Percentiles rank a stretch among this genome's conserved stretches.
phyloP scores from a whole-genome alignment of 2,888 invertebrate genomes.

The Amiota communis region DNA sequence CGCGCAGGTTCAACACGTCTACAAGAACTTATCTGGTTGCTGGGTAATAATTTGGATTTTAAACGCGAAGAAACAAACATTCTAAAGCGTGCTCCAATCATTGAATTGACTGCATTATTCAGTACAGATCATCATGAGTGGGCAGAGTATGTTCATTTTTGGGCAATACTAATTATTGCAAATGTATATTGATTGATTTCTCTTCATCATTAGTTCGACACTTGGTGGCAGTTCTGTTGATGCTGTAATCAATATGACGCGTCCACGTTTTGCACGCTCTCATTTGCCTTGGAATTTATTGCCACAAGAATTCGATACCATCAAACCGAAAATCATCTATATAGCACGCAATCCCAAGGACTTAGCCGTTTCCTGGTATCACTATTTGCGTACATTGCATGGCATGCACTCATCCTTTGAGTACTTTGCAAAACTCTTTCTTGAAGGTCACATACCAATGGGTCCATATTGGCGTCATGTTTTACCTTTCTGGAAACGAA shows the following conservation, averaged over 20 bases:
- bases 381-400: conserved; percentile 79
- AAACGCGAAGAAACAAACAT: conserved; percentile 80
- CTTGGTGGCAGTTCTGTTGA: conserved; percentile 80
- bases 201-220: neutral
- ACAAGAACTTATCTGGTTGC: conserved; percentile 94
- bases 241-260: conserved; percentile 79
- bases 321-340: conserved; percentile 89
- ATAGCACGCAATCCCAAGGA: conserved; percentile 93
- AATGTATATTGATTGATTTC: neutral
- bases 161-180: no score
- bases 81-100: conserved; percentile 79
- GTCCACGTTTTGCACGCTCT: conserved; percentile 83
- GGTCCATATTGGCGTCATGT: conserved; percentile 80
- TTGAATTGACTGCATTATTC: conserved; percentile 81
- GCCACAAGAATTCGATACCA: conserved; percentile 78
- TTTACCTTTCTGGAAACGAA: conserved; percentile 81
- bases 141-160: conserved; percentile 75
- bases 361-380: conserved; percentile 89
- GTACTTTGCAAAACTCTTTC: conserved; percentile 83
- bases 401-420: conserved; percentile 79
- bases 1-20: conserved; percentile 95
- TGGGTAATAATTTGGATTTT: conserved; percentile 86
- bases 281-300: conserved; percentile 83
- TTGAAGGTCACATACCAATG: conserved; percentile 79
- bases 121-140: conserved; percentile 77